A percentile compares a stretch with the other conserved stretches of the same genome.
phyloP scores from a whole-genome alignment of 2,113 vertebrate species.

The Gila orcuttii region DNA sequence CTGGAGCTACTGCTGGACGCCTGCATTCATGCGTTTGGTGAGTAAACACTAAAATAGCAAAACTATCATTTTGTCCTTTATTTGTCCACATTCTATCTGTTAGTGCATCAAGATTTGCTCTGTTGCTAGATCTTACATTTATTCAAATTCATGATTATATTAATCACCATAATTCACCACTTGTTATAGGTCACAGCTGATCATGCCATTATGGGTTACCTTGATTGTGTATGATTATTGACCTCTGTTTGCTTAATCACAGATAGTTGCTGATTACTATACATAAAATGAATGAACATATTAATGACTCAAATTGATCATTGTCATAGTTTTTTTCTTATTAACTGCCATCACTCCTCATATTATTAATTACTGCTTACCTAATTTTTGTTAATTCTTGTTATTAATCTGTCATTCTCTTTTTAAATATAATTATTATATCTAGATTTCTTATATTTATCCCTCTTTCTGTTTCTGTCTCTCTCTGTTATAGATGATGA shows the following conservation, averaged over 20 bases:
- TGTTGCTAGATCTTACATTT: not conserved
- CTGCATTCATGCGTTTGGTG: constrained; percentile 92
- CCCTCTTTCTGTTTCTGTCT: not conserved
- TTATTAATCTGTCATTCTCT: not conserved
- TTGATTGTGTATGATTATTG: not conserved
- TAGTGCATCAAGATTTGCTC: not conserved
- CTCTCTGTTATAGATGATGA: constrained; percentile 79
- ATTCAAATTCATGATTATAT: not conserved
- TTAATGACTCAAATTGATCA: not conserved
- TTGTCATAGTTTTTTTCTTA: no score
- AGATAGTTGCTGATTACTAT: not conserved
- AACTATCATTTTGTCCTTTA: not conserved
- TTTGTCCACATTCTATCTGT: no score
- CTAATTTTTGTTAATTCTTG: not conserved
- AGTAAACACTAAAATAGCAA: constrained; percentile 40
- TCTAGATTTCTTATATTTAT: not conserved
- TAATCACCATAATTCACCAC: not conserved
- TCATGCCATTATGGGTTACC: not conserved
- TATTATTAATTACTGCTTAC: not conserved
- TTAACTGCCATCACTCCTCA: no score
- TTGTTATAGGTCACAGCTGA: not conserved
- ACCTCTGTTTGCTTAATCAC: not conserved
- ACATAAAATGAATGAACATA: not conserved
- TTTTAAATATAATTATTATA: not conserved
- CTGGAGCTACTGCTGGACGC: constrained; percentile 86